Evolutionary conservation across 2,113 vertebrate species (phyloP), one percentile per base, ranked within the genome.

Genomic region (Hirundichthys speculiger): DNA sequence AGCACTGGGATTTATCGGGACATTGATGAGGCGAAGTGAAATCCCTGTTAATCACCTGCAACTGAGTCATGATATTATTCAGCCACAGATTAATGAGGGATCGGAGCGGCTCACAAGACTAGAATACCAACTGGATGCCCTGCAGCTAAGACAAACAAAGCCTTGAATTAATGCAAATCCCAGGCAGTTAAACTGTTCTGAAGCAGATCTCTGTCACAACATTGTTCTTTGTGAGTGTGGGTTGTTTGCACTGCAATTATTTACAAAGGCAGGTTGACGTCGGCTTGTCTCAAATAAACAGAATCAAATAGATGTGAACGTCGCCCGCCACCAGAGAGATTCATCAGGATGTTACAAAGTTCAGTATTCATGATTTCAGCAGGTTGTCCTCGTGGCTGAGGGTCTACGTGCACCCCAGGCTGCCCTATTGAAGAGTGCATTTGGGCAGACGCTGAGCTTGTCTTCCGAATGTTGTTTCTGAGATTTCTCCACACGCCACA

Each of bases 131-230:
- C 50, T 15, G 21, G 27, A 60, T 75, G 61, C 75, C 79, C 80
- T 20, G 72, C 57, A 56, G 84, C 69, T 43, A 76, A 55, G 71
- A 76, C 52, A 58, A 82, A 81, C 64, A 81, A 73, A 82, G 27
- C 38, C 48, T 42, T 8, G n/a, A 52, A 73, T 67, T 38, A 68
- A 86, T 75, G 67, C 70, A 77, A 79, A 85, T 82, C 75, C 24
- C 68, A 61, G 60, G 65, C 69, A 43, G 69, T 65, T 39, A 34
- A 64, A 42, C 34, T 3, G 0, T 18, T 66, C 19, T 52, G 4
- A 55, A 63, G 58, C 27, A 66, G 77, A 59, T 67, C 3, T 15
- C 60, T 73, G 69, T 66, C 73, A 80, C 41, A 71, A 21, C 59
- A 41, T 10, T 51, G 45, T 40, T 56, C 64, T 69, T 27, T 46